Conservation (phyloP, 1,140 invertebrate species). For the Pararge aegeria region DNA sequence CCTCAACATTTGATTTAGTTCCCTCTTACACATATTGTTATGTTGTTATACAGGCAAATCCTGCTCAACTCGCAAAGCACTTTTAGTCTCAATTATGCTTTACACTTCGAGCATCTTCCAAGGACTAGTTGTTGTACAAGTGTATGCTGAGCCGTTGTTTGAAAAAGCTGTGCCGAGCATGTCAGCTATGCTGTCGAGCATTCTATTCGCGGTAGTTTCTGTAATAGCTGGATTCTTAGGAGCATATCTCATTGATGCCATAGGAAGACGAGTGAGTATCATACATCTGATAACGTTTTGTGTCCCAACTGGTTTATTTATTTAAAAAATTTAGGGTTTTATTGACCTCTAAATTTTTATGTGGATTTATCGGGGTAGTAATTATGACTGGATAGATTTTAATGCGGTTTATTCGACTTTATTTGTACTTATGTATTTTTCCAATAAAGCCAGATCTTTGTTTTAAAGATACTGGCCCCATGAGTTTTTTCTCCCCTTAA, state of each 20-base stretch:
- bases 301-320: no score
- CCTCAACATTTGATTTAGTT: no score
- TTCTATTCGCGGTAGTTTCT: slow-evolving; percentile 35
- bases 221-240: slow-evolving; percentile 35
- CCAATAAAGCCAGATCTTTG: no score
- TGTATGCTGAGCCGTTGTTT: slow-evolving; percentile 50
- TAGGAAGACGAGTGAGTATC: slow-evolving; percentile 43
- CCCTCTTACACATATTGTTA: no score
- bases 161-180: slow-evolving; percentile 37
- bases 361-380: no score
- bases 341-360: no score
- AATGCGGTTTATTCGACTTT: no score
- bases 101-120: slow-evolving; percentile 41
- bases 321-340: no score
- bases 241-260: slow-evolving; percentile 40
- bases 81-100: slow-evolving; percentile 33
- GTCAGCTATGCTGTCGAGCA: slow-evolving; percentile 35
- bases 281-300: neutral
- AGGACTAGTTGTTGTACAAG: slow-evolving; percentile 48
- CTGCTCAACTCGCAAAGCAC: slow-evolving; percentile 28
- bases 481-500: no score
- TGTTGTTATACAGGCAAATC: slow-evolving; percentile 38
- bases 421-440: no score
- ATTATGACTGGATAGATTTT: no score
- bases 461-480: no score